A percentile compares a stretch with the other conserved stretches of the same genome.
These are phyloP conservation scores for Narcine bancroftii DNA, from an alignment of 2,113 vertebrate species.

Conservation along the genomic window DNA sequence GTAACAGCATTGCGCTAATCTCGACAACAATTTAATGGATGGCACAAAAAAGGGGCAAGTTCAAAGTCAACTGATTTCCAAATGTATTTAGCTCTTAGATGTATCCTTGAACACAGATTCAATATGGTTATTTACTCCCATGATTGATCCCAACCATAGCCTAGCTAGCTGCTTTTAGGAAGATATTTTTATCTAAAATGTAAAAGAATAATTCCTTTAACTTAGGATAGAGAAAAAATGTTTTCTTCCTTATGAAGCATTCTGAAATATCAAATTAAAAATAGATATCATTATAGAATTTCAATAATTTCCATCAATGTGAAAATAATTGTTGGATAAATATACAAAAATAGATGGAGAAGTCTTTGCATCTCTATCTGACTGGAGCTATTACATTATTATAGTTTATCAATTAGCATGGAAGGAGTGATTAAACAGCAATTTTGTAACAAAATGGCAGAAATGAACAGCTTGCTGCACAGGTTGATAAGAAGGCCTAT, in stretches of 20 bases:
- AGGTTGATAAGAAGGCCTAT: too few relatives aligned
- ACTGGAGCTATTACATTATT: not conserved
- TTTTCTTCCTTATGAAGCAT: not conserved
- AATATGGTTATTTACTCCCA: not conserved
- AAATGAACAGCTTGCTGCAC: not conserved
- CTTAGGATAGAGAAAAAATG: not conserved
- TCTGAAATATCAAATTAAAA: not conserved
- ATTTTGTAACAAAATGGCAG: not conserved
- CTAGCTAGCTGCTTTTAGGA: not conserved
- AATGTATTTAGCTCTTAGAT: not conserved
- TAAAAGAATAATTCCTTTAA: not conserved
- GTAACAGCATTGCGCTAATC: too few relatives aligned
- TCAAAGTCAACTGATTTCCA: not conserved
- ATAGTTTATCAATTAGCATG: not conserved
- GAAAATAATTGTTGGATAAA: not conserved
- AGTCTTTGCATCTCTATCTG: not conserved
- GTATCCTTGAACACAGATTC: not conserved
- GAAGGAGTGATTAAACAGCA: not conserved
- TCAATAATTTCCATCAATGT: not conserved
- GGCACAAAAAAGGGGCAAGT: not conserved
- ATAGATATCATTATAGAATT: not conserved
- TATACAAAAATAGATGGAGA: not conserved
- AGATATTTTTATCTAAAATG: not conserved
- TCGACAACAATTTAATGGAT: too few relatives aligned
- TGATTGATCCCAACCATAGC: not conserved